Evolutionary conservation across 2,888 invertebrate species (phyloP).

Genomic region (Parthenolecanium corni): DNA sequence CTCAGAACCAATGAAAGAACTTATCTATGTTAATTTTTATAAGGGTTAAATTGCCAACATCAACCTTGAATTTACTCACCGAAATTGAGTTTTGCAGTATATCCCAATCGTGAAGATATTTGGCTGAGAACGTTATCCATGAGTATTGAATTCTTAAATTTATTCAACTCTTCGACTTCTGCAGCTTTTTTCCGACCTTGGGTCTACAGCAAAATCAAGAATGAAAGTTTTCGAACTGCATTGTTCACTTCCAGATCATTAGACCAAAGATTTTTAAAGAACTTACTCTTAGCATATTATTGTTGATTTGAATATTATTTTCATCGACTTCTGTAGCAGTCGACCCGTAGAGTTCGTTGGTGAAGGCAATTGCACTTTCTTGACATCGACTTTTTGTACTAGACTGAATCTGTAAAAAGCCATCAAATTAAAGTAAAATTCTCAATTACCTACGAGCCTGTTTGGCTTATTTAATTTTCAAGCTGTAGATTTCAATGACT

Average conservation of each 20-base stretch:
- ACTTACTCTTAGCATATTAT: not conserved
- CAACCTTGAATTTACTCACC: too few species aligned
- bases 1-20: too few species aligned
- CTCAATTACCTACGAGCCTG: not conserved
- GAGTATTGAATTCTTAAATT: constrained; percentile 40
- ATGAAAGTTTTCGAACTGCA: too few species aligned
- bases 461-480: too few species aligned
- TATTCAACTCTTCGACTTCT: not conserved
- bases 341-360: not conserved
- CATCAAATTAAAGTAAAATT: not conserved
- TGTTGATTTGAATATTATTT: not conserved
- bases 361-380: constrained; percentile 8
- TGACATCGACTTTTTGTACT: not conserved
- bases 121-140: constrained; percentile 43
- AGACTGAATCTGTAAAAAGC: not conserved
- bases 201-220: not conserved
- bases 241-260: too few species aligned
- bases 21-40: too few species aligned
- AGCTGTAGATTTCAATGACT: too few species aligned
- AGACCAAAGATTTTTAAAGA: too few species aligned
- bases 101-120: constrained; percentile 56
- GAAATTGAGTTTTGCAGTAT: constrained; percentile 42
- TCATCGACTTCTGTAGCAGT: not conserved
- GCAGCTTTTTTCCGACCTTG: not conserved
- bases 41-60: too few species aligned